Conservation (phyloP, 2,888 invertebrate species). For the Dastarcus helophoroides region DNA sequence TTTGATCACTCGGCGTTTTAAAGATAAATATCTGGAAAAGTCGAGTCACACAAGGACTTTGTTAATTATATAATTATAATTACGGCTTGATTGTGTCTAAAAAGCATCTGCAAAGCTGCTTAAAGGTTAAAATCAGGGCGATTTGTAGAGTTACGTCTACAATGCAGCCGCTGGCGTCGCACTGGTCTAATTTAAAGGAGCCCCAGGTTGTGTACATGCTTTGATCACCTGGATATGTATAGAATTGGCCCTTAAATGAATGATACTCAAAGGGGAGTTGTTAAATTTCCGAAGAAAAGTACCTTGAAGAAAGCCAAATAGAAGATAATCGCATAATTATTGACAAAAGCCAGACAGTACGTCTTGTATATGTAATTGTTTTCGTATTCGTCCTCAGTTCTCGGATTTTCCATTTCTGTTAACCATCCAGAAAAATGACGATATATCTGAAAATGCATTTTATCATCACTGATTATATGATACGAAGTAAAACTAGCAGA, state of each 20-base stretch:
- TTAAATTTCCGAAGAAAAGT: no score
- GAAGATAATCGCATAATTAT: slow-evolving; percentile 29
- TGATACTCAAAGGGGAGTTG: no score
- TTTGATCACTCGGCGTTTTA: no score
- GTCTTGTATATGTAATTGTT: slow-evolving; percentile 31
- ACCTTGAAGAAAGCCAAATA: slow-evolving; percentile 34
- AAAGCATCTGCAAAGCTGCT: no score
- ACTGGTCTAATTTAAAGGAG: slow-evolving; percentile 31
- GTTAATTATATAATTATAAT: no score
- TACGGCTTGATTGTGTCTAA: no score
- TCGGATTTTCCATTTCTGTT: slow-evolving; percentile 32
- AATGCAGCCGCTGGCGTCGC: slow-evolving; percentile 44
- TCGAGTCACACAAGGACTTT: no score
- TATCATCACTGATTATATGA: no score
- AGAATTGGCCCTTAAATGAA: slow-evolving; percentile 36
- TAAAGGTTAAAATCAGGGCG: no score
- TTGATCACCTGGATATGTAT: slow-evolving; percentile 36
- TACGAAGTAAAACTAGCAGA: no score
- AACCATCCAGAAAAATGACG: slow-evolving; percentile 23
- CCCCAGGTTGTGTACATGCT: slow-evolving; percentile 16
- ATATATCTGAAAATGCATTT: slow-evolving; percentile 28
- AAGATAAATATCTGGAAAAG: no score
- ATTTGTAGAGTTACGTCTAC: no score
- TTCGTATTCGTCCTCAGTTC: slow-evolving; percentile 28
- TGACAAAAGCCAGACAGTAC: slow-evolving; percentile 30